Base-by-base conservation (phyloP, 2,113 vertebrate species). In the Scytalopus superciliaris region DNA sequence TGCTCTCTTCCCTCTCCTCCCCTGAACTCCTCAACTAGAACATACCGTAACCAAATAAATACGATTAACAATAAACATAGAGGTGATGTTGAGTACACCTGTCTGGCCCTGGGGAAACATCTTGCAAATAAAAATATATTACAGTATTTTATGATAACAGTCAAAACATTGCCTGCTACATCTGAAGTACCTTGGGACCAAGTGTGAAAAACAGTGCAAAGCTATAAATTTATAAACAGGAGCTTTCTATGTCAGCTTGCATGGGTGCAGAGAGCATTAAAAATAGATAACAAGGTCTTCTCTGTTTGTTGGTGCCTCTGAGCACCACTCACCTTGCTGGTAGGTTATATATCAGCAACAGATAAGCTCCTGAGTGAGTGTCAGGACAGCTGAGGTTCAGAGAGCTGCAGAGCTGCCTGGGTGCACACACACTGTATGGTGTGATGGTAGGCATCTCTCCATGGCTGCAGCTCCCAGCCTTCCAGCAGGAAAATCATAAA, bases 181-280 rank as follows among this genome's bases (percentile, higher is more conserved):
- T 44, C 85, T 0, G 0, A 84, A 52, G 53, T 72, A 82, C 70
- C 86, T 84, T 81, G 86, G 66, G 83, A 94, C 27, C 40, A 72
- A 72, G 37, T 42, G 31, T 24, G 60, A 90, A 91, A 81, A 95
- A 74, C 44, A 75, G 76, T 9, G 9, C 28, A 81, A 67, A 68
- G 49, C 44, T 55, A 78, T 57, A 89, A 90, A 92, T 78, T 64
- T 11, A 72, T 52, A 90, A 95, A 93, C 24, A 90, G 31, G 42
- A 77, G 39, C n/a, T 90, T 89, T 72, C 79, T 76, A 27, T 24
- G 73, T 57, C 83, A 72, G 95, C 44, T 27, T 59, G 80, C 4
- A 16, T 0, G 12, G 68, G 44, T 78, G 73, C 40, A 74, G 44
- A 67, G 30, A 79, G 37, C 15, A 88, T 60, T 52, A 45, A 68